Percentiles rank a stretch among this genome's conserved stretches.
Evolutionary conservation across 2,888 invertebrate species (phyloP).

Genomic region (Piscicola geometra): DNA sequence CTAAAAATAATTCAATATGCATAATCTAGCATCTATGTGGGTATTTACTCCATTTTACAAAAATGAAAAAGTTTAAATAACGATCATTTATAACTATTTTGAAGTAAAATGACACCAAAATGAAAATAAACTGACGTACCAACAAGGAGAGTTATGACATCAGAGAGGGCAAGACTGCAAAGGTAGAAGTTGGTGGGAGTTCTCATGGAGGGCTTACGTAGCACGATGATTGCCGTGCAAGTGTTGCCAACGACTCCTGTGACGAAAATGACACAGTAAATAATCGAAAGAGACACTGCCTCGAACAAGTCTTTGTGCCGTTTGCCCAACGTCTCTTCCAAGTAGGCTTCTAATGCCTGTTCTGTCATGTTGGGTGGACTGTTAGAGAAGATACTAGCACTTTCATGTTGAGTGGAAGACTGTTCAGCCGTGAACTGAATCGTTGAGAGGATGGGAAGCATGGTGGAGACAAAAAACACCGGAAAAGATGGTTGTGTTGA

Average conservation of each 20-base stretch:
- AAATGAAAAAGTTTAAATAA: too few species aligned
- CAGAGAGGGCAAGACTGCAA: constrained; percentile 20
- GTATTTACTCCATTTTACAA: too few species aligned
- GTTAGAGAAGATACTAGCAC: too few species aligned
- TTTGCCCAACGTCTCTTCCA: constrained; percentile 9
- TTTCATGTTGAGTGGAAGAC: too few species aligned
- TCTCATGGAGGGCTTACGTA: not conserved
- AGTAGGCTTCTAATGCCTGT: not conserved
- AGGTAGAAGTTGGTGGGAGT: constrained; percentile 26
- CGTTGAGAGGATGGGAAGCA: too few species aligned
- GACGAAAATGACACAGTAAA: constrained; percentile 24
- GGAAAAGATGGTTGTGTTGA: too few species aligned
- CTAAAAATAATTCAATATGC: too few species aligned
- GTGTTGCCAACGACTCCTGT: constrained; percentile 16
- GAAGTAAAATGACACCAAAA: too few species aligned
- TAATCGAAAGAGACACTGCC: not conserved
- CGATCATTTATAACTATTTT: too few species aligned
- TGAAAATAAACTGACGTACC: not conserved
- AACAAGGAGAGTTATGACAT: constrained; percentile 14
- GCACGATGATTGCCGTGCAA: constrained; percentile 16
- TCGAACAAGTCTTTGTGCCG: constrained; percentile 14
- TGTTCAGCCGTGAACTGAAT: too few species aligned
- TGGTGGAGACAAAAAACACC: too few species aligned
- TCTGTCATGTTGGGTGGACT: not conserved
- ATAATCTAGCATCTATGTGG: too few species aligned